phyloP scores from a whole-genome alignment of 2,888 invertebrate species.

The Masnerella sp. region DNA sequence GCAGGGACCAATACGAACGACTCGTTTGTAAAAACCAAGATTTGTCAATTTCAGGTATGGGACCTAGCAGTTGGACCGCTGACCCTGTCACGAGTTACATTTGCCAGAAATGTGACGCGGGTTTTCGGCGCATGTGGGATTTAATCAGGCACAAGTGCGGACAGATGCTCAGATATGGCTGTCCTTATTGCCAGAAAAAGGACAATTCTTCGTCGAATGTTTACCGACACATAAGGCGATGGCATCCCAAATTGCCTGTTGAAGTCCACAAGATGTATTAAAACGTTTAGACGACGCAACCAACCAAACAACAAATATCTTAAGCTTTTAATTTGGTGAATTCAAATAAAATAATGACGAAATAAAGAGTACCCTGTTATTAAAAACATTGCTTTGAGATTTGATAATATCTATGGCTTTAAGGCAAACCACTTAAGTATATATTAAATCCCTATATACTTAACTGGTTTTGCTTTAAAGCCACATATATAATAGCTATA shows the following conservation, averaged over 20 bases:
- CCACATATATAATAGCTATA: too few species aligned
- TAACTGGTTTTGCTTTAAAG: too few species aligned
- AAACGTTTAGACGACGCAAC: slow-evolving; percentile 21
- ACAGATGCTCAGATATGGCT: slow-evolving; percentile 75
- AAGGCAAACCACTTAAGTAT: too few species aligned
- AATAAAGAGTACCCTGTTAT: too few species aligned
- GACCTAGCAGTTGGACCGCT: slow-evolving; percentile 51
- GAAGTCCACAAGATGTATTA: slow-evolving; percentile 72
- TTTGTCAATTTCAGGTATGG: slow-evolving; percentile 65
- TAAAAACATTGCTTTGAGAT: too few species aligned
- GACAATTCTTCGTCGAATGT: slow-evolving; percentile 76
- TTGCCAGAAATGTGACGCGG: slow-evolving; percentile 72
- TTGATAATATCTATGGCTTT: too few species aligned
- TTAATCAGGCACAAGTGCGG: slow-evolving; percentile 76
- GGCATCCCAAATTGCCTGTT: slow-evolving; percentile 73
- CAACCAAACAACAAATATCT: too few species aligned
- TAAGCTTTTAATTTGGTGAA: too few species aligned
- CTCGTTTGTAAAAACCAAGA: slow-evolving; percentile 20
- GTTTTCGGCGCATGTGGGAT: slow-evolving; percentile 74
- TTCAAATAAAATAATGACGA: too few species aligned
- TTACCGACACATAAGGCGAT: slow-evolving; percentile 75
- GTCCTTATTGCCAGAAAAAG: slow-evolving; percentile 76
- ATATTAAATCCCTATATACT: too few species aligned
- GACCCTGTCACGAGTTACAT: slow-evolving; percentile 67
- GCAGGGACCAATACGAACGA: too few species aligned